Percentiles rank a stretch among this genome's conserved stretches.
Evolutionary conservation across 1,140 invertebrate genomes (phyloP).

Genomic region (Drosophila novamexicana): DNA sequence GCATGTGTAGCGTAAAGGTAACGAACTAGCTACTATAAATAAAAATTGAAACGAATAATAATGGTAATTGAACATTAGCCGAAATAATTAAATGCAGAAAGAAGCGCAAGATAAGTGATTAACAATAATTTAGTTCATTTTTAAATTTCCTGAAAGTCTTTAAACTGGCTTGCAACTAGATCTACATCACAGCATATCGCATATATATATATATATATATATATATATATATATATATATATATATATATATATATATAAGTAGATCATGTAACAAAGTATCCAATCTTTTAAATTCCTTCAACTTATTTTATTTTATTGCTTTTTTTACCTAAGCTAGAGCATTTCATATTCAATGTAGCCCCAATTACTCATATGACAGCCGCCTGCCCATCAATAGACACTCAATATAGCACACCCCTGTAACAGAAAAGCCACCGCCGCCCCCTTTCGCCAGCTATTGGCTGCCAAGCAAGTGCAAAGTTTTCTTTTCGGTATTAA

Average conservation of each 20-base stretch:
- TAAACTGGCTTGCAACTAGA: too few relatives aligned
- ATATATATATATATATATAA: too few relatives aligned
- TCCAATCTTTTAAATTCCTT: background rate
- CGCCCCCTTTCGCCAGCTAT: constrained; percentile 2
- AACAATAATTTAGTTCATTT: too few relatives aligned
- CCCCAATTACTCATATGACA: constrained; percentile 54
- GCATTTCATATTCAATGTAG: constrained; percentile 60
- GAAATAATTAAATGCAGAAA: constrained; percentile 34
- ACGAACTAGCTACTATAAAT: constrained; percentile 28
- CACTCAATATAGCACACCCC: constrained; percentile 40
- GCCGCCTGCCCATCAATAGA: constrained; percentile 48
- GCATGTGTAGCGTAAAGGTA: background rate
- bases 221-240: too few relatives aligned
- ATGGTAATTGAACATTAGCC: constrained; percentile 44
- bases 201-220: too few relatives aligned
- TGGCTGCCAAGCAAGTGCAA: constrained; percentile 51
- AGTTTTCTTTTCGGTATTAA: constrained; percentile 72
- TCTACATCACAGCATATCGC: too few relatives aligned
- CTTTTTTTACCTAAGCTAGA: constrained; percentile 26
- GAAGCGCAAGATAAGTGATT: background rate
- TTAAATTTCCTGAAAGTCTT: too few relatives aligned
- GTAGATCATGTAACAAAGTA: background rate
- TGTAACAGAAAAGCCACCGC: background rate
- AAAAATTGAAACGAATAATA: constrained; percentile 24
- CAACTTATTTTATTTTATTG: background rate